Conservation (phyloP, 2,888 invertebrate genomes). For the Fragum whitleyi region DNA sequence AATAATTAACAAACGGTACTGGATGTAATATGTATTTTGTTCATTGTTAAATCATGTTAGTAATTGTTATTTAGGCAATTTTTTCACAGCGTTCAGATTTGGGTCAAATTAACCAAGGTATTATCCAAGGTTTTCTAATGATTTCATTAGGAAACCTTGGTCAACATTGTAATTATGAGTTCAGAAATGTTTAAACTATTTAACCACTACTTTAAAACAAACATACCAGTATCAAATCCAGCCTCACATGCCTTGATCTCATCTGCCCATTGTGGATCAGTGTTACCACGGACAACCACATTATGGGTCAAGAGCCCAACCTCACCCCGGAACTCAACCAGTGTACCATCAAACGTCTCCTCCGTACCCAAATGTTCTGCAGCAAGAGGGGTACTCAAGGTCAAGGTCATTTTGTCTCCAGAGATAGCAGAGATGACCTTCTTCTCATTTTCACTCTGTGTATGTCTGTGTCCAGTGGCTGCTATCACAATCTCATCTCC, state of each 20-base stretch:
- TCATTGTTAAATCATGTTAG: too few relatives aligned
- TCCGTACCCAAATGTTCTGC: conserved; percentile 77
- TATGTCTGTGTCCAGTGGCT: conserved; percentile 78
- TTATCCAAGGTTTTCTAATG: too few relatives aligned
- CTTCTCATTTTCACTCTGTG: conserved; percentile 80
- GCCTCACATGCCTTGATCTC: conserved; percentile 79
- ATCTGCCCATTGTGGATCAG: conserved; percentile 76
- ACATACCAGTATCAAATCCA: conserved; percentile 82
- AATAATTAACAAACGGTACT: too few relatives aligned
- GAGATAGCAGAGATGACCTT: conserved; percentile 74
- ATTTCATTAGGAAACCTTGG: too few relatives aligned
- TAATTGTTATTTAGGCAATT: too few relatives aligned
- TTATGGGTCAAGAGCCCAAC: conserved; percentile 82
- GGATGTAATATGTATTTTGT: too few relatives aligned
- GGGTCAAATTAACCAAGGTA: too few relatives aligned
- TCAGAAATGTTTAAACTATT: too few relatives aligned
- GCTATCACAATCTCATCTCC: conserved; percentile 82
- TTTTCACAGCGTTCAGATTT: too few relatives aligned
- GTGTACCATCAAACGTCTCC: conserved; percentile 69
- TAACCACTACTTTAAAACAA: too few relatives aligned
- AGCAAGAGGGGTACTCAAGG: conserved; percentile 68
- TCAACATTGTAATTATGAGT: too few relatives aligned
- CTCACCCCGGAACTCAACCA: conserved; percentile 79
- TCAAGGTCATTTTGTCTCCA: conserved; percentile 74
- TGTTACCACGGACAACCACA: conserved; percentile 79